Percentiles rank a stretch among this genome's conserved stretches.
phyloP scores from a whole-genome alignment of 2,113 vertebrate genomes.

The Coturnix japonica region DNA sequence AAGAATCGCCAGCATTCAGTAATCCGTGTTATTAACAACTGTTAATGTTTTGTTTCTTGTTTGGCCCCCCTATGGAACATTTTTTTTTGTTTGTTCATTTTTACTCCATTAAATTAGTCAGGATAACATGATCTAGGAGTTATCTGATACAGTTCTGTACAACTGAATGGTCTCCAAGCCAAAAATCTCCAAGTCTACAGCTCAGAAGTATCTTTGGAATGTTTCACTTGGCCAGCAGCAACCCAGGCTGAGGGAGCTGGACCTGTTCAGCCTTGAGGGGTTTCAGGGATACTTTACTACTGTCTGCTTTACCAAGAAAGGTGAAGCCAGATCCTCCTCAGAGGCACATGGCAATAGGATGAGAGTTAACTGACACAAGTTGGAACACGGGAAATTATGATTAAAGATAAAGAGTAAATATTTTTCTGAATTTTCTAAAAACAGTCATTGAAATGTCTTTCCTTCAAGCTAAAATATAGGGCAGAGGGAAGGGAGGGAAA shows the following conservation, averaged over 20 bases:
- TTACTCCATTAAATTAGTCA: not conserved
- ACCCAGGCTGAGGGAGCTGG: not conserved
- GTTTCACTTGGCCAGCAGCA: not conserved
- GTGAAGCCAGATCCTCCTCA: not conserved
- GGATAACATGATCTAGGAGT: not conserved
- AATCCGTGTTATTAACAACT: not conserved
- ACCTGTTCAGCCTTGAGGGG: not conserved
- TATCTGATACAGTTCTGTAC: too few relatives aligned
- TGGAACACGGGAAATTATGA: not conserved
- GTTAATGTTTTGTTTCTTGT: not conserved
- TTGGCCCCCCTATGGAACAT: not conserved
- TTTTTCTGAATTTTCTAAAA: not conserved
- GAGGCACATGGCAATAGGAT: not conserved
- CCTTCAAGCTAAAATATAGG: not conserved
- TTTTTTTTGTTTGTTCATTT: not conserved
- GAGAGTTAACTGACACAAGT: not conserved
- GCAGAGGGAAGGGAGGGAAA: accelerated
- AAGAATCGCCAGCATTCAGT: not conserved
- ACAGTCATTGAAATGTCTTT: not conserved
- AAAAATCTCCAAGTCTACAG: not conserved
- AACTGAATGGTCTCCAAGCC: not conserved
- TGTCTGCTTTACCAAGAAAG: not conserved
- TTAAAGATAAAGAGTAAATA: not conserved
- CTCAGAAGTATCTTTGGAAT: not conserved
- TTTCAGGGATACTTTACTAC: not conserved